Conservation (phyloP, 2,888 invertebrate genomes). For the Oeneis ivallda region DNA sequence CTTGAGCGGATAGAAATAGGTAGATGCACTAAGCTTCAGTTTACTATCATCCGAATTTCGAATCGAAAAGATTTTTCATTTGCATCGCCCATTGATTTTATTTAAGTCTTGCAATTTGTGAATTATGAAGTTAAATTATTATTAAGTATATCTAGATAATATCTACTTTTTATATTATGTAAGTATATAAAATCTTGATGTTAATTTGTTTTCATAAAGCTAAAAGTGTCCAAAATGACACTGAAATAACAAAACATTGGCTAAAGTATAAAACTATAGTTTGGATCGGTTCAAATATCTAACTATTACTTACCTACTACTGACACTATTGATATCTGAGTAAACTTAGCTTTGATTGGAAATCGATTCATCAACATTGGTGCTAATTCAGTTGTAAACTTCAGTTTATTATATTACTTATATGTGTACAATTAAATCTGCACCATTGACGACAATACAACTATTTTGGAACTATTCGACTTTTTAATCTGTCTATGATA, state of each 20-base stretch:
- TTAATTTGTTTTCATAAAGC: not conserved
- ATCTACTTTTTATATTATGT: slow-evolving; percentile 3
- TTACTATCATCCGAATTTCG: not conserved
- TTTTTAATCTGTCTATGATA: no score
- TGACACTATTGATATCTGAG: not conserved
- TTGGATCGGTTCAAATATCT: not conserved
- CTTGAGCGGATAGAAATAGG: not conserved
- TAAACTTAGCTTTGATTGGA: not conserved
- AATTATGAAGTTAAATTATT: no score
- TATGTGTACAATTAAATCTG: no score
- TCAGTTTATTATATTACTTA: no score
- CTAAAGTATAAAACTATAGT: not conserved
- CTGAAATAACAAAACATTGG: not conserved
- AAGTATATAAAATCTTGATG: not conserved
- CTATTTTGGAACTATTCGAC: no score
- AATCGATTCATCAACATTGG: not conserved
- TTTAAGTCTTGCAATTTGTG: no score
- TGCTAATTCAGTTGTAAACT: no score
- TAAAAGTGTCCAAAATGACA: not conserved
- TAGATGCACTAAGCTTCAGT: not conserved
- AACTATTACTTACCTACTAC: not conserved
- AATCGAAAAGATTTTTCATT: not conserved
- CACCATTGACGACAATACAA: no score
- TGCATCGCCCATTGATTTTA: not conserved
- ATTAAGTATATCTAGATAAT: no score